Evolutionary conservation across 2,888 invertebrate species (phyloP).

Genomic region (Tiliacea aurago): DNA sequence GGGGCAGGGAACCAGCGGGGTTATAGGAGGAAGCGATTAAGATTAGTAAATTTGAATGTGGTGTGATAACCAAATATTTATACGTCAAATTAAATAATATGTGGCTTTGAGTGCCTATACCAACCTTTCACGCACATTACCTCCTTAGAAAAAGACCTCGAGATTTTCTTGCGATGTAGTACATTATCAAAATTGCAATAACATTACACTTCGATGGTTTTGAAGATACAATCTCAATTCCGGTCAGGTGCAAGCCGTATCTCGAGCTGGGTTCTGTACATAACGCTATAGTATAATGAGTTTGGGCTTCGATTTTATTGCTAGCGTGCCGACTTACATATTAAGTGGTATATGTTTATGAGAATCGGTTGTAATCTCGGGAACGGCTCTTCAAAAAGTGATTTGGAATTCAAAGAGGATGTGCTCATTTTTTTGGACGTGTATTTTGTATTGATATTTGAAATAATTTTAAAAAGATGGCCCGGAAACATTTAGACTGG

Average conservation of each 20-base stretch:
- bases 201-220: slow-evolving; percentile 58
- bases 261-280: slow-evolving; percentile 60
- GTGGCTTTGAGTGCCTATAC: not conserved
- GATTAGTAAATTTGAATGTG: not conserved
- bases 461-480: not conserved
- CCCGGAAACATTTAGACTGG: not conserved
- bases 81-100: not conserved
- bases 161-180: slow-evolving; percentile 10
- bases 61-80: not conserved
- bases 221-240: slow-evolving; percentile 62
- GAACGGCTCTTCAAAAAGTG: slow-evolving; percentile 55
- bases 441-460: slow-evolving; percentile 21
- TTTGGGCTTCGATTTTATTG: slow-evolving; percentile 61
- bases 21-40: not conserved
- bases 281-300: slow-evolving; percentile 60
- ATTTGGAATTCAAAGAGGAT: slow-evolving; percentile 52
- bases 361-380: slow-evolving; percentile 59
- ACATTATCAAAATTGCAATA: slow-evolving; percentile 67
- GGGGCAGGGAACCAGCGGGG: slow-evolving; percentile 54
- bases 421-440: slow-evolving; percentile 24
- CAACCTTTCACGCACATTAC: slow-evolving; percentile 31
- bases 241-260: slow-evolving; percentile 68
- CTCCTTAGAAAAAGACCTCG: slow-evolving; percentile 27
- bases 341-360: slow-evolving; percentile 65
- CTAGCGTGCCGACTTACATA: slow-evolving; percentile 57